phyloP scores from a whole-genome alignment of 2,888 invertebrate species.

The Drosophila tanythrix region DNA sequence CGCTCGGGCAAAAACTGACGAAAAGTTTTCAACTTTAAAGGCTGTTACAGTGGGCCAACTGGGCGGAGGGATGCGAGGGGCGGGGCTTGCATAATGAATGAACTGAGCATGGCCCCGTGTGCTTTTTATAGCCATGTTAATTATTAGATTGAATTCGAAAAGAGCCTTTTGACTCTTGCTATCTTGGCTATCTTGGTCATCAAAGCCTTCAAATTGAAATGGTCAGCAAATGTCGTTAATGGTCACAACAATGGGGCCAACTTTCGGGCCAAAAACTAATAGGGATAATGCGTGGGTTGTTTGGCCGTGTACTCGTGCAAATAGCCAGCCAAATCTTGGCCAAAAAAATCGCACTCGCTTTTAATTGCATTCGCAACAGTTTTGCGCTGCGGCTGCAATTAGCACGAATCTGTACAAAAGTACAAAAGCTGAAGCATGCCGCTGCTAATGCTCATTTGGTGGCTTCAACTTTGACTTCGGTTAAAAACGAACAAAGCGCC shows the following conservation, averaged over 20 bases:
- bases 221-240: slow-evolving; percentile 53
- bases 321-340: slow-evolving; percentile 1
- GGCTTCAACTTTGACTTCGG: slow-evolving; percentile 36
- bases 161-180: slow-evolving; percentile 52
- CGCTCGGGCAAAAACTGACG: slow-evolving; percentile 47
- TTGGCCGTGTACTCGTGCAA: slow-evolving; percentile 28
- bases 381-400: slow-evolving; percentile 55
- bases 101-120: slow-evolving; percentile 58
- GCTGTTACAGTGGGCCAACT: slow-evolving; percentile 28
- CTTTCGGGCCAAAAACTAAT: slow-evolving; percentile 45
- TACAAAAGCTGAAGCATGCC: not conserved
- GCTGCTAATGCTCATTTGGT: slow-evolving; percentile 7
- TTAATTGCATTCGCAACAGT: slow-evolving; percentile 72
- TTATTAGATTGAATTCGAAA: slow-evolving; percentile 78
- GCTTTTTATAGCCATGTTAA: slow-evolving; percentile 78
- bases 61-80: not conserved
- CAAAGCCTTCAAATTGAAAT: slow-evolving; percentile 35
- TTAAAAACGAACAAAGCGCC: slow-evolving; percentile 7
- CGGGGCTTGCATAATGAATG: slow-evolving; percentile 69
- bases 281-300: slow-evolving; percentile 58
- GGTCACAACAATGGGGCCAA: slow-evolving; percentile 37
- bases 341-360: slow-evolving; percentile 22
- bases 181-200: not conserved
- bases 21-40: slow-evolving; percentile 67
- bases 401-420: slow-evolving; percentile 44